Evolutionary conservation across 2,888 invertebrate species (phyloP), one percentile per base, ranked within the genome.

Genomic region (Teleiodes luculella): DNA sequence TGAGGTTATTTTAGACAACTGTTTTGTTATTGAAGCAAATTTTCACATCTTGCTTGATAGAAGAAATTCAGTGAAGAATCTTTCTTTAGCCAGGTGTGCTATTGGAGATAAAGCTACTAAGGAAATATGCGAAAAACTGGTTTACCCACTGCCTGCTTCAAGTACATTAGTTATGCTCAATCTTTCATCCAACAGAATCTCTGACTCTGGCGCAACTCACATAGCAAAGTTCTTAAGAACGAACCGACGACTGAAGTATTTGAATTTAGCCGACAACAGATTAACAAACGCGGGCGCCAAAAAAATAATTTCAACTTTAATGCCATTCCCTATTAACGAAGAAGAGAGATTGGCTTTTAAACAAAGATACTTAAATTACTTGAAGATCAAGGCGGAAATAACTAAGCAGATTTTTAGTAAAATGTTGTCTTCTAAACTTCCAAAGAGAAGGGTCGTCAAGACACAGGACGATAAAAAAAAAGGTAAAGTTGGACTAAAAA

Each of bases 151-250:
- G 1, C 18, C 41, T n/a, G 41, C 20, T 20, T 18, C 41, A 11
- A 18, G 7, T 18, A 7, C 41, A 8, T 41, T 41, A 20, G 76
- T 52, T 55, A 75, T 18, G 49, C 18, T 41, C 0, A 83, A 81
- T 59, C 56, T 86, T 28, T 63, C 82, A 1, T 67, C 76, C 0
- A 86, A 86, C 52, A 63, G 57, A 46, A 61, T 86, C 0, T 68
- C 73, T 0, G 85, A 86, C 53, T 54, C 51, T 1, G 86, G 85
- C 1, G 75, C 65, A 11, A 11, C 1, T 20, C 10, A 41, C n/a
- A 10, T 41, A 7, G 41, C 41, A 20, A 20, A 18, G 3, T 1
- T 20, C 10, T n/a, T 41, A 20, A 41, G 41, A 41, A 6, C 20
- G 3, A 41, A 41, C 20, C 18, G 41, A 20, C 18, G n/a, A 3